phyloP scores from a whole-genome alignment of 2,797 vertebrate genomes.

The Pseudochirops cupreus region DNA sequence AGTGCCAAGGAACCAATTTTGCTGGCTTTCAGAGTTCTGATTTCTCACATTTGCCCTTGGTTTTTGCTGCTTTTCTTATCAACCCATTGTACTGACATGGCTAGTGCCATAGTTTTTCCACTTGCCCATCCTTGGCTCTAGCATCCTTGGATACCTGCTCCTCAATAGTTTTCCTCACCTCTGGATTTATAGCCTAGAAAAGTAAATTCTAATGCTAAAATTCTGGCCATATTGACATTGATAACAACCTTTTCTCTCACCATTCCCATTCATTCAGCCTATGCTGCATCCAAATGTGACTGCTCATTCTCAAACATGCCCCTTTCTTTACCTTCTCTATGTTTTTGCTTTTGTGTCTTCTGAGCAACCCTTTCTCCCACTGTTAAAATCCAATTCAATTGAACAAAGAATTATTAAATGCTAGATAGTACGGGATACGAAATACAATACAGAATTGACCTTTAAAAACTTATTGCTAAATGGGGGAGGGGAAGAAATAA shows the following conservation, averaged over 20 bases:
- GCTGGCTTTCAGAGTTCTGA: background rate
- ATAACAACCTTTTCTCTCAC: background rate
- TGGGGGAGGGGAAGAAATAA: background rate
- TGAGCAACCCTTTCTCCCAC: background rate
- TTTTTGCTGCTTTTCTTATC: background rate
- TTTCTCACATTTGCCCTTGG: background rate
- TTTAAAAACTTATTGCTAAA: background rate
- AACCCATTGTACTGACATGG: background rate
- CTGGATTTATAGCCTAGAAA: background rate
- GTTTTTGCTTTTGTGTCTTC: background rate
- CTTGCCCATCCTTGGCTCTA: background rate
- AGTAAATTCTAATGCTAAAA: background rate
- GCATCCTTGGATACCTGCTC: background rate
- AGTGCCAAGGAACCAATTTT: background rate
- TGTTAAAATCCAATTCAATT: background rate
- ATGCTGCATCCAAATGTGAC: background rate
- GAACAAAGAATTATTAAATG: background rate
- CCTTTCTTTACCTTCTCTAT: background rate
- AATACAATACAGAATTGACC: background rate
- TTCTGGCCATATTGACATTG: background rate
- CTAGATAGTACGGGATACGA: background rate
- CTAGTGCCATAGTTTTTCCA: background rate
- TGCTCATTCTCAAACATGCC: background rate
- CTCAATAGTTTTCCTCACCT: background rate
- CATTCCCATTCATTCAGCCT: background rate